These are phyloP conservation scores for Trachops cirrhosus DNA, from an alignment of 2,797 vertebrate species.

Conservation along the genomic window DNA sequence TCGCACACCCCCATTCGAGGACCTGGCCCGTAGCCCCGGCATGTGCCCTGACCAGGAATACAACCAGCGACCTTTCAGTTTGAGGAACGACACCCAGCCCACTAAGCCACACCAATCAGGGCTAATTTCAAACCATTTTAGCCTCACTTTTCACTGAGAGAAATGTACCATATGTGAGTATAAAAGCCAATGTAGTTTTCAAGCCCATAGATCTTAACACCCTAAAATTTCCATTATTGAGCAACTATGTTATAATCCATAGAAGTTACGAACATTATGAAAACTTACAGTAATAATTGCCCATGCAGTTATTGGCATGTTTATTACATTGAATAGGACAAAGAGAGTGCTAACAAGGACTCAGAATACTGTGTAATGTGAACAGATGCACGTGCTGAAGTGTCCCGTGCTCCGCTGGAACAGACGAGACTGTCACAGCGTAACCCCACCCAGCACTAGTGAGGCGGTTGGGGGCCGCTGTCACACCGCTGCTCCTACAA, in stretches of 20 bases:
- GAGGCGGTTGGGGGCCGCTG: neutral
- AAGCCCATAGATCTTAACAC: neutral
- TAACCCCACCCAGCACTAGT: neutral
- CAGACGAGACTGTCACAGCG: neutral
- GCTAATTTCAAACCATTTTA: neutral
- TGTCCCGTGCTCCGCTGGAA: neutral
- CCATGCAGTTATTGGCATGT: neutral
- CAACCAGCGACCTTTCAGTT: neutral
- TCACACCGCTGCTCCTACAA: neutral
- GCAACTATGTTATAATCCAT: neutral
- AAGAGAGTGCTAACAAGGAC: neutral
- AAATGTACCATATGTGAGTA: neutral
- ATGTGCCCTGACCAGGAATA: neutral
- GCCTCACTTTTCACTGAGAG: neutral
- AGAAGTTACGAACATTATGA: neutral
- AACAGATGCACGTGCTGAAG: neutral
- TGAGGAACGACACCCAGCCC: neutral
- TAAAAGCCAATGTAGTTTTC: neutral
- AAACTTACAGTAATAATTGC: neutral
- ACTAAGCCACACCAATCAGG: neutral
- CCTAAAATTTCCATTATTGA: neutral
- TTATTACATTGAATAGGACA: constrained; percentile 23
- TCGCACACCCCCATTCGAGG: neutral
- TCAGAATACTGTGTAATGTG: neutral
- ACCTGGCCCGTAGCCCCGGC: too few relatives aligned